A percentile compares a stretch with the other conserved stretches of the same genome.
phyloP scores from a whole-genome alignment of 2,888 invertebrate genomes.

The Catocala sponsa region DNA sequence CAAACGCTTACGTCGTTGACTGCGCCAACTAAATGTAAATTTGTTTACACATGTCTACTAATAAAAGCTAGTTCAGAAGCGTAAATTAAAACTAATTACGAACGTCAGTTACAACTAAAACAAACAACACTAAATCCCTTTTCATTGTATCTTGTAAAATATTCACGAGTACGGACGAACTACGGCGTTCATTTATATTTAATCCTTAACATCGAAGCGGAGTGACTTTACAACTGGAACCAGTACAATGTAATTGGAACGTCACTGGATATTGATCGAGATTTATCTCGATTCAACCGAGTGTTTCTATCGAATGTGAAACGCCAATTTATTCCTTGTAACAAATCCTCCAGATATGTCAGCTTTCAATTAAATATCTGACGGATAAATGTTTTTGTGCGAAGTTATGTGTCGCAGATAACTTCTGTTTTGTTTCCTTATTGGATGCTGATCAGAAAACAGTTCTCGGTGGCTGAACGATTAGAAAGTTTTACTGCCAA shows the following conservation, averaged over 20 bases:
- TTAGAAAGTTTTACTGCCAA: too few species aligned
- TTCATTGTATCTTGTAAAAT: slow-evolving; percentile 11
- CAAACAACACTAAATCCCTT: neutral
- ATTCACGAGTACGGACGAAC: slow-evolving; percentile 5
- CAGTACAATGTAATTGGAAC: slow-evolving; percentile 79
- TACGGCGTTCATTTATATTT: slow-evolving; percentile 37
- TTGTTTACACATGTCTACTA: too few species aligned
- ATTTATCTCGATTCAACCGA: slow-evolving; percentile 75
- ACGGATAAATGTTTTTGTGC: slow-evolving; percentile 40
- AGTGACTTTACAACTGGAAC: slow-evolving; percentile 63
- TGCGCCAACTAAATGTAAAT: too few species aligned
- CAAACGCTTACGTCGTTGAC: too few species aligned
- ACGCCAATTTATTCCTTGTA: slow-evolving; percentile 61
- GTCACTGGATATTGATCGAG: slow-evolving; percentile 80
- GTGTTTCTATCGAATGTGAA: slow-evolving; percentile 60
- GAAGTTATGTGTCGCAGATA: slow-evolving; percentile 40
- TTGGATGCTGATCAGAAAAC: slow-evolving; percentile 18
- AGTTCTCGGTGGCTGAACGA: too few species aligned
- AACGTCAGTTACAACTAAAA: neutral
- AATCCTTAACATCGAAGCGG: slow-evolving; percentile 51
- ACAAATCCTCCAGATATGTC: slow-evolving; percentile 54
- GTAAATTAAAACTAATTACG: too few species aligned
- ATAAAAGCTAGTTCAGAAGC: too few species aligned
- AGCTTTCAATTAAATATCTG: slow-evolving; percentile 52
- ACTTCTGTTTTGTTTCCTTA: slow-evolving; percentile 25